phyloP scores from a whole-genome alignment of 2,888 invertebrate species.

The Theodoxus fluviatilis region DNA sequence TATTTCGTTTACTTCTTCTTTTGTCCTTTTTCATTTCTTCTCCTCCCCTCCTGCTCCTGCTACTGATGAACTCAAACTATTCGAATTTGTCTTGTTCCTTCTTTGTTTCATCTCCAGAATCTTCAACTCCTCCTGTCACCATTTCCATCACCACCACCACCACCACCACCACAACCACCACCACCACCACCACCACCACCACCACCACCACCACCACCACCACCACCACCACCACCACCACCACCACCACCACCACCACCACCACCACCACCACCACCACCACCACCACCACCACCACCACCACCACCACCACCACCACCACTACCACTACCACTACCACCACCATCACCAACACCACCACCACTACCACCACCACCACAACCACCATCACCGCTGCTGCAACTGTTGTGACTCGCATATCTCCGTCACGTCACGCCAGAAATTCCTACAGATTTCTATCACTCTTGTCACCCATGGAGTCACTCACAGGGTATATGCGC shows the following conservation, averaged over 20 bases:
- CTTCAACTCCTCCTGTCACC: too few species aligned
- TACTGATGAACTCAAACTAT: too few species aligned
- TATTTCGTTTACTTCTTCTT: too few species aligned
- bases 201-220: not conserved
- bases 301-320: conserved; percentile 2
- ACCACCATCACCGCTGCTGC: not conserved
- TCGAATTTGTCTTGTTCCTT: too few species aligned
- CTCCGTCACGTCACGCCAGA: too few species aligned
- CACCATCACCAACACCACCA: not conserved
- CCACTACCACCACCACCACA: not conserved
- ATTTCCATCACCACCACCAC: not conserved
- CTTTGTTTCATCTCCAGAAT: too few species aligned
- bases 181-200: not conserved
- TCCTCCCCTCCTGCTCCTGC: too few species aligned
- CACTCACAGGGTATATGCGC: too few species aligned
- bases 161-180: not conserved
- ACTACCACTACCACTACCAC: not conserved
- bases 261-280: not conserved
- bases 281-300: not conserved
- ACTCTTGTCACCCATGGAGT: too few species aligned
- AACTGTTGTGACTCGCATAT: too few species aligned
- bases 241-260: not conserved
- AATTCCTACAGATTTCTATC: too few species aligned
- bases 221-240: not conserved
- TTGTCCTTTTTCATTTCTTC: too few species aligned